Evolutionary conservation across 2,113 vertebrate genomes (phyloP).

Genomic region (Gambusia holbrooki): DNA sequence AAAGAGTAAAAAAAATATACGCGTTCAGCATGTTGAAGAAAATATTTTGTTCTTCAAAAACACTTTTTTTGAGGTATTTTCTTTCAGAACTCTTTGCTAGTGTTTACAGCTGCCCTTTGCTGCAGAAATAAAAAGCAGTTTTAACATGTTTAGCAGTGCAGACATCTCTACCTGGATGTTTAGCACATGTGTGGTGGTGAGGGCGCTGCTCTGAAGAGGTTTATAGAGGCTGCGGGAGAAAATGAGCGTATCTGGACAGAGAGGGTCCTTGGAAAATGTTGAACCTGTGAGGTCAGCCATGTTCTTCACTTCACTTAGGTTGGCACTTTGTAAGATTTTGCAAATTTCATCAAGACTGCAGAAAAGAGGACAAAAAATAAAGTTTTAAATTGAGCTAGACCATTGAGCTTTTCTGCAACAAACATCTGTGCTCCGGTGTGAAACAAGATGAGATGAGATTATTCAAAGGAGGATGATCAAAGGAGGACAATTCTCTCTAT

Average conservation of each 20-base stretch:
- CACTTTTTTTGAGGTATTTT: too few relatives aligned
- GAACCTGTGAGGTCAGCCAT: constrained; percentile 66
- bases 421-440: too few relatives aligned
- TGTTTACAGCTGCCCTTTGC: too few relatives aligned
- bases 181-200: constrained; percentile 78
- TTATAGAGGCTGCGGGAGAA: constrained; percentile 82
- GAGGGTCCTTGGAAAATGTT: constrained; percentile 84
- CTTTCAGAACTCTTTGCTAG: too few relatives aligned
- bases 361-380: not conserved
- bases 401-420: not conserved
- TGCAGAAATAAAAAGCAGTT: too few relatives aligned
- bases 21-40: not conserved
- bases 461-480: too few relatives aligned
- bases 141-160: too few relatives aligned
- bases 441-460: too few relatives aligned
- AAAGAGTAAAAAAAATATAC: not conserved
- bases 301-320: constrained; percentile 79
- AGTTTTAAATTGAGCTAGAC: not conserved
- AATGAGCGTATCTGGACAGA: constrained; percentile 86
- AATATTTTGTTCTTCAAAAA: too few relatives aligned
- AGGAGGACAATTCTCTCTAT: too few relatives aligned
- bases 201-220: constrained; percentile 76
- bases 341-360: constrained; percentile 84
- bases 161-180: constrained; percentile 84
- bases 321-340: constrained; percentile 70